Evolutionary conservation across 2,797 vertebrate genomes (phyloP), one percentile per base, ranked within the genome.

Genomic region (Sebastes trivittatus): DNA sequence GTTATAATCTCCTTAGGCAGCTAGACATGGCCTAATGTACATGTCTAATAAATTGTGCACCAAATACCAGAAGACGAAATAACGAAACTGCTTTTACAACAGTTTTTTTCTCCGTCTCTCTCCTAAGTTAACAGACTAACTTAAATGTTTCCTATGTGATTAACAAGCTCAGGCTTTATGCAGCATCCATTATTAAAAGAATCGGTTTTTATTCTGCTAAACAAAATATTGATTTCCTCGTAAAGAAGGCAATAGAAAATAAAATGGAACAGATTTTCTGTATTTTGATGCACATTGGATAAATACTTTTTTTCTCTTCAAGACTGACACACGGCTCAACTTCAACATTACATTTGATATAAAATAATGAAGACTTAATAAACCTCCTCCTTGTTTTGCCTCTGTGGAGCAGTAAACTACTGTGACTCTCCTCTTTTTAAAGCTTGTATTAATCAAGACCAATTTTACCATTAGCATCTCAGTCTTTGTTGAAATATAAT

Each of bases 401-500:
- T 27, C 30, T 65, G 61, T 32, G 52, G 9, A 71, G 49, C 30
- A 8, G 20, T 27, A 30, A 56, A 59, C 72, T 14, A 34, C 38
- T 1, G 7, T 7, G 32, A 14, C 11, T 52, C 8, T 23, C 22
- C 29, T 29, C 25, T 11, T 23, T 32, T 71, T 22, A 22, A 58
- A 49, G 18, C 13, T 55, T 29, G 4, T 55, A 60, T 46, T 46
- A 38, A 25, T 65, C 4, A 56, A 32, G 9, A 36, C 77, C 29
- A 69, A 38, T 32, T 72, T 42, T 2, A 7, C 60, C 32, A 30
- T 70, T 56, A 60, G n/a, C 38, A 22, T 67, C 27, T 55, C n/a
- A 36, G 16, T 54, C 34, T 72, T 66, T 68, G 36, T 42, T 32
- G 16, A 75, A 78, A 78, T 72, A 16, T 62, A 64, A 82, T 84